Evolutionary conservation across 1,140 invertebrate genomes (phyloP), one percentile per base, ranked within the genome.

Genomic region (Drosophila orosa): DNA sequence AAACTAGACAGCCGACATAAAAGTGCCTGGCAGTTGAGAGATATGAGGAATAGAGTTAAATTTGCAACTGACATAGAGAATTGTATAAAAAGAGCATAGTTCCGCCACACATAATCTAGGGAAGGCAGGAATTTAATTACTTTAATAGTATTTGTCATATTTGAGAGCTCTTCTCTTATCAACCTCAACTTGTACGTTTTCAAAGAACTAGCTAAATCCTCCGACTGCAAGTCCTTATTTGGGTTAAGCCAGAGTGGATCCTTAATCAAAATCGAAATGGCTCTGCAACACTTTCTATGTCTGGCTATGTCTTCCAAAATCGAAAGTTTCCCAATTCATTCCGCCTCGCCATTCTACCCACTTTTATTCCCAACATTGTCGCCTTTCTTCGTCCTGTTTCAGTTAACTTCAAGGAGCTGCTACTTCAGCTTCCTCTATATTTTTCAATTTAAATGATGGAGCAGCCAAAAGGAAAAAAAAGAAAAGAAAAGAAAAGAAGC

Each of bases 381-480:
- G 45, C 45, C 50, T 39, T 56, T 35, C 40, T 17, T 40, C 50
- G 22, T n/a, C 29, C 39, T 61, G 56, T 72, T 66, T 47, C 67
- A 62, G 69, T 61, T 58, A 71, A 48, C 67, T 72, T 72, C 68
- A 33, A 71, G 68, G 52, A 72, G 68, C 66, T 71, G 47, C 68
- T 44, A 58, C 68, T 72, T 27, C 68, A 58, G 66, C 27, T 71
- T 71, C 54, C 67, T 48, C 66, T 58, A 57, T 74, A 61, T 76
- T 86, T 86, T 86, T 86, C 82, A 86, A 86, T 86, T 86, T 86
- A 65, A 81, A 65, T 86, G 75, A 87, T 87, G 83, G 85, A 87
- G 79, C 71, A 72, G 82, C 80, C 67, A 62, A 59, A 78, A 80
- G 24, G 22, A 39, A 48, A 56, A 31, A 55, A 31, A 39, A 29